A percentile compares a stretch with the other conserved stretches of the same genome.
Evolutionary conservation across 1,140 invertebrate genomes (phyloP).

Genomic region (Drosophila trapezifrons): DNA sequence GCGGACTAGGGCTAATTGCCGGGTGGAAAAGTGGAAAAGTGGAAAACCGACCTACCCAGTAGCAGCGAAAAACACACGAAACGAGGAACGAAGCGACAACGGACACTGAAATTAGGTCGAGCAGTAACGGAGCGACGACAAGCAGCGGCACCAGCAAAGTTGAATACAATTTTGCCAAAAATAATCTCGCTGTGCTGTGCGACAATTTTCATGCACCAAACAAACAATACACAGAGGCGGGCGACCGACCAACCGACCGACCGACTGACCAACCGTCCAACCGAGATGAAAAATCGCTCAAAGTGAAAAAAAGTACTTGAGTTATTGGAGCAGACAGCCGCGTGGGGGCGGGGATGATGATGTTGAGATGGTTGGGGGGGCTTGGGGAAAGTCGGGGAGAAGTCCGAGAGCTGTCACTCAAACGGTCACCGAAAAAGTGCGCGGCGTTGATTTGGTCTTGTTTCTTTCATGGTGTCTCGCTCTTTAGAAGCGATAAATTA

Average conservation of each 20-base stretch:
- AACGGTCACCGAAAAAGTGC: slow-evolving; percentile 43
- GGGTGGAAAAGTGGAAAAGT: slow-evolving; percentile 11
- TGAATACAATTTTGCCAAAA: slow-evolving; percentile 74
- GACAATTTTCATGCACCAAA: slow-evolving; percentile 70
- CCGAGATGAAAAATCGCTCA: slow-evolving; percentile 60
- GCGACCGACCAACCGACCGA: not conserved
- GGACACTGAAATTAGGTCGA: slow-evolving; percentile 71
- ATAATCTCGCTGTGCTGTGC: slow-evolving; percentile 66
- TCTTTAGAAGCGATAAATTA: slow-evolving; percentile 51
- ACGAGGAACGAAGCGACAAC: slow-evolving; percentile 26
- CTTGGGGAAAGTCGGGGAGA: slow-evolving; percentile 7
- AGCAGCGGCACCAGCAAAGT: slow-evolving; percentile 13
- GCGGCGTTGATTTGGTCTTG: slow-evolving; percentile 52
- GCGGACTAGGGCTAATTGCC: slow-evolving; percentile 40
- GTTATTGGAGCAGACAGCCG: slow-evolving; percentile 76
- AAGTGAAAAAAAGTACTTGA: slow-evolving; percentile 75
- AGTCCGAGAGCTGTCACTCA: slow-evolving; percentile 60
- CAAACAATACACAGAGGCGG: slow-evolving; percentile 33
- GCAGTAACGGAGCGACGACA: slow-evolving; percentile 28
- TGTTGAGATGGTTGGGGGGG: slow-evolving; percentile 11
- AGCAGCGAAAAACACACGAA: slow-evolving; percentile 25
- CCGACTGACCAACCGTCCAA: not conserved
- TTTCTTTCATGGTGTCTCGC: slow-evolving; percentile 13
- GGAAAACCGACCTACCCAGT: slow-evolving; percentile 3
- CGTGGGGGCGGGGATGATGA: slow-evolving; percentile 3